Conservation (phyloP, 2,113 vertebrate species). For the Zonotrichia leucophrys region DNA sequence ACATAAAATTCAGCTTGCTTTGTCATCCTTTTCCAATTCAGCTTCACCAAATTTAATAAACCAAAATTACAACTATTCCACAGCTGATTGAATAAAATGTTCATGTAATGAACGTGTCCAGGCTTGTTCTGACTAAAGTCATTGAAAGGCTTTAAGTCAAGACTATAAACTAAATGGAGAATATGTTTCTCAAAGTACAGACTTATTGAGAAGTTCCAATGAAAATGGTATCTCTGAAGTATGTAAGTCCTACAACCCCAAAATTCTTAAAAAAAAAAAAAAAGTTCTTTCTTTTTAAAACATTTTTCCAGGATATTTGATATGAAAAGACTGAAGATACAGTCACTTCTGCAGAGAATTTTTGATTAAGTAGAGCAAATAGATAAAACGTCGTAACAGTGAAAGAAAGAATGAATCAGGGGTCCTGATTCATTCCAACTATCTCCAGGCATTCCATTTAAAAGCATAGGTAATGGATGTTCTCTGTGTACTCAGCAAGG, state of each 20-base stretch:
- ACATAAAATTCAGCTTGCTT: background rate
- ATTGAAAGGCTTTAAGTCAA: background rate
- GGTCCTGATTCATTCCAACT: background rate
- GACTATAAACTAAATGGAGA: background rate
- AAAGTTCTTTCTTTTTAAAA: background rate
- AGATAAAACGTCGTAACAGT: background rate
- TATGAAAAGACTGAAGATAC: background rate
- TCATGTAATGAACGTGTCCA: background rate
- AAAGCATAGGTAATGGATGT: background rate
- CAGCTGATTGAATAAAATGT: background rate
- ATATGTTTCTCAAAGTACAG: background rate
- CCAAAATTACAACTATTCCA: background rate
- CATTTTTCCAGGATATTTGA: background rate
- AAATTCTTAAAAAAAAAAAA: background rate
- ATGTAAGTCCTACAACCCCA: background rate
- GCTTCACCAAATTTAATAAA: conserved; percentile 5
- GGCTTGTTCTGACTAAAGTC: background rate
- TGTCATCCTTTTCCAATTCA: background rate
- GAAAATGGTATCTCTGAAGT: background rate
- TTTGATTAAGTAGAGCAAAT: background rate
- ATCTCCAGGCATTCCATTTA: background rate
- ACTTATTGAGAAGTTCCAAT: background rate
- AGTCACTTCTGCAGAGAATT: background rate
- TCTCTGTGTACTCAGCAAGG: background rate
- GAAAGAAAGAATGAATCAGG: background rate